Conservation (phyloP, 2,797 vertebrate species). For the Halcyon badia region DNA sequence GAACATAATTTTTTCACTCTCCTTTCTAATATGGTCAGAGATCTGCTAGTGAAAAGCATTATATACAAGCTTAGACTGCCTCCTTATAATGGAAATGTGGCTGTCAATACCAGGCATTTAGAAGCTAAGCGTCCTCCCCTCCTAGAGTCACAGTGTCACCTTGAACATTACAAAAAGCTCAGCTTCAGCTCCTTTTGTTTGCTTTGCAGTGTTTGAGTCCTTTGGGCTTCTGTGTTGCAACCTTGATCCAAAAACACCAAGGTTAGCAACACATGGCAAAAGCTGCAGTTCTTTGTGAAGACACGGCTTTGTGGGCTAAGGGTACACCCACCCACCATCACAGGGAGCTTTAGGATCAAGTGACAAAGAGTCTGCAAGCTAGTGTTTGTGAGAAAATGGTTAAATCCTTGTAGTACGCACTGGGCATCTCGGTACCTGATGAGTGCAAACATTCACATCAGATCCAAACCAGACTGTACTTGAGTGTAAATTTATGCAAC, state of each 20-base stretch:
- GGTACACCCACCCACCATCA: neutral
- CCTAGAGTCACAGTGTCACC: neutral
- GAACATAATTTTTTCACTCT: neutral
- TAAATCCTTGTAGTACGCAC: neutral
- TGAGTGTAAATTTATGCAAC: neutral
- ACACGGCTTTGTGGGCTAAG: neutral
- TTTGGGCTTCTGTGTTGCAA: neutral
- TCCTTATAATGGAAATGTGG: neutral
- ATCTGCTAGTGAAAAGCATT: neutral
- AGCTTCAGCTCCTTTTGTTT: neutral
- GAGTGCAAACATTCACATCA: neutral
- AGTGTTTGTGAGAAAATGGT: fast-evolving
- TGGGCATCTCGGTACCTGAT: neutral
- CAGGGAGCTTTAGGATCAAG: neutral
- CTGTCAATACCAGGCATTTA: neutral
- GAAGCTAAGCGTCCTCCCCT: neutral
- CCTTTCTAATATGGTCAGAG: neutral
- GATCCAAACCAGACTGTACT: neutral
- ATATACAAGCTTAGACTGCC: neutral
- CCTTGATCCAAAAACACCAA: neutral
- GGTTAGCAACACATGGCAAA: neutral
- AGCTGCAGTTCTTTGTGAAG: neutral
- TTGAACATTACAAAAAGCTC: neutral
- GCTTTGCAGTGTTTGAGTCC: fast-evolving
- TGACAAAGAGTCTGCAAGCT: neutral